Percentiles rank a stretch among this genome's conserved stretches.
phyloP scores from a whole-genome alignment of 2,888 invertebrate species.

The Drosophila falleni region DNA sequence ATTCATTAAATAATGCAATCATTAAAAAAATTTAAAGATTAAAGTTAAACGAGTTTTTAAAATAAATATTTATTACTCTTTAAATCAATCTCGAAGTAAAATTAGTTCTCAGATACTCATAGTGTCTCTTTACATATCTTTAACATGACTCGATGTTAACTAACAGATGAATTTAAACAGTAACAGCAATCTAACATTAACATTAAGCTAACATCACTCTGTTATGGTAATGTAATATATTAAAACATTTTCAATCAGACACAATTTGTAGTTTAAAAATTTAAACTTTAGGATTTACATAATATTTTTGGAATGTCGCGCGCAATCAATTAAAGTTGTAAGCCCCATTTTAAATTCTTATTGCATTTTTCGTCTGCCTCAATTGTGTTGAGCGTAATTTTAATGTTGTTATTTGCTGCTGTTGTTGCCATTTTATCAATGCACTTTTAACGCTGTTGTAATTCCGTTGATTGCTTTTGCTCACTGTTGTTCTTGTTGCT shows the following conservation, averaged over 20 bases:
- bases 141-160: neutral
- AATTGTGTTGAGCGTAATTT: slow-evolving; percentile 69
- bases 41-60: no score
- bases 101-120: no score
- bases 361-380: slow-evolving; percentile 44
- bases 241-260: neutral
- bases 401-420: slow-evolving; percentile 52
- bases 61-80: no score
- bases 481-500: slow-evolving; percentile 28
- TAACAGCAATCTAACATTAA: neutral
- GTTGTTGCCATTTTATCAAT: slow-evolving; percentile 59
- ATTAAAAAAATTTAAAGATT: no score
- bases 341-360: slow-evolving; percentile 45
- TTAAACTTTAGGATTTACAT: neutral
- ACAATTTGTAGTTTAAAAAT: neutral
- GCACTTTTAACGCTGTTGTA: slow-evolving; percentile 79
- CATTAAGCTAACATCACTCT: neutral
- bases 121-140: no score
- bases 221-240: neutral
- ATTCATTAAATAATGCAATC: no score
- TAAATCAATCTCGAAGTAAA: no score
- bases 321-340: slow-evolving; percentile 7
- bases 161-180: neutral
- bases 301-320: neutral
- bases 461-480: slow-evolving; percentile 76